Evolutionary conservation across 2,797 vertebrate species (phyloP), one percentile per base, ranked within the genome.

Genomic region (Smutsia gigantea): DNA sequence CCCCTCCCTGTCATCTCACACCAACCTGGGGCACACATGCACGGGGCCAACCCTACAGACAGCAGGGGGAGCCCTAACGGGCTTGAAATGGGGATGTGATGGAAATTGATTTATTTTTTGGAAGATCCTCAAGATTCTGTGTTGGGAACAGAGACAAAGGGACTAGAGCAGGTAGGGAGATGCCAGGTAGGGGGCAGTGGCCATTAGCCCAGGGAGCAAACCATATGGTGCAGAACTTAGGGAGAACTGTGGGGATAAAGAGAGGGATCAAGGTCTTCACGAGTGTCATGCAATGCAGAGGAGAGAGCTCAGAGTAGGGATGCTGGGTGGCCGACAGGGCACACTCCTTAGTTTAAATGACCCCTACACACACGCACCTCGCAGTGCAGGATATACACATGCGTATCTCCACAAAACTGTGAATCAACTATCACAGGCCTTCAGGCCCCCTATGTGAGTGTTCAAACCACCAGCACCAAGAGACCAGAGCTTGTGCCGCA

Each of bases 11-110:
- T 23, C 21, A 27, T 34, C 13, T 69, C 86, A 27, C 25, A 25
- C 27, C 51, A 27, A 2, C 71, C 29, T 21, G 46, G 14, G 39
- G 59, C 14, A 18, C 31, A 7, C 12, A 42, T 0, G 1, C 46
- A 2, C 0, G 4, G 13, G 31, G 11, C n/a, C 39, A 13, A 49
- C 61, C 34, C 57, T 55, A 46, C 17, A 13, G 69, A 49, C 9
- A 17, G 87, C 63, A 10, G 8, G 19, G 49, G 55, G 53, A 10
- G 27, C 21, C 2, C 69, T 18, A 10, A n/a, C 0, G 23, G 23
- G 37, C 25, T n/a, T 39, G 39, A 13, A n/a, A 15, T 14, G 7
- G n/a, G 55, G 19, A 7, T 66, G 23, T 21, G 14, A 25, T 5
- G 27, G 53, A 51, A 29, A n/a, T 0, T 0, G 53, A 37, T 5